Conservation (phyloP, 1,140 invertebrate genomes). For the Holcopasites calliopsidis region DNA sequence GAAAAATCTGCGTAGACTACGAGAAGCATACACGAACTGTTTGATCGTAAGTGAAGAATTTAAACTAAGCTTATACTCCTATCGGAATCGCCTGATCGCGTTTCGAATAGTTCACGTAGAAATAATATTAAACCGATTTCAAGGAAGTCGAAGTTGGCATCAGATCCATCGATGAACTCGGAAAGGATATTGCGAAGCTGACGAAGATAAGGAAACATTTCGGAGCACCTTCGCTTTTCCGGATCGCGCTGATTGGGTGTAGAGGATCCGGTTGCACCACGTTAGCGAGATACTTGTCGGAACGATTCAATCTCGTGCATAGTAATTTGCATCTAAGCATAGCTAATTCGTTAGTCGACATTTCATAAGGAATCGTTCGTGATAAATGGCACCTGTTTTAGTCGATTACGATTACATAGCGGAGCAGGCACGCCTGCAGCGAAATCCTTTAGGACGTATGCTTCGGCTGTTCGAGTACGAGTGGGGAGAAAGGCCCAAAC, state of each 20-base stretch:
- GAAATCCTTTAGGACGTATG: conserved; percentile 77
- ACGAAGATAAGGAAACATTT: conserved; percentile 56
- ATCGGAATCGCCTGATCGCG: neutral
- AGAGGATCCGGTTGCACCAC: conserved; percentile 61
- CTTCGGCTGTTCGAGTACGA: conserved; percentile 73
- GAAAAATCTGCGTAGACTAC: conserved; percentile 54
- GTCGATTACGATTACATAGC: conserved; percentile 81
- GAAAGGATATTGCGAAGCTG: conserved; percentile 56
- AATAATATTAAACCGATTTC: conserved; percentile 12
- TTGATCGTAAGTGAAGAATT: conserved; percentile 58
- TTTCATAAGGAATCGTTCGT: neutral
- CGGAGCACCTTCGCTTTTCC: conserved; percentile 63
- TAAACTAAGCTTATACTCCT: neutral
- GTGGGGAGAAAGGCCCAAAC: conserved; percentile 74
- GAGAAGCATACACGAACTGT: conserved; percentile 54
- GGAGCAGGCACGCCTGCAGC: conserved; percentile 76
- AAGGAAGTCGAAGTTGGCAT: conserved; percentile 62
- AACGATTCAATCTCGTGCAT: conserved; percentile 68
- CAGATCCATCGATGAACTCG: conserved; percentile 63
- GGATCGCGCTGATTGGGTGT: conserved; percentile 70
- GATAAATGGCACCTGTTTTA: conserved; percentile 57
- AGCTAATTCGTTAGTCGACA: neutral
- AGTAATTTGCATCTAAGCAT: conserved; percentile 56
- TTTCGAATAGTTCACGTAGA: neutral
- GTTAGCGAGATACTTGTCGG: conserved; percentile 64